A percentile compares a stretch with the other conserved stretches of the same genome.
Evolutionary conservation across 2,888 invertebrate species (phyloP).

Genomic region (Drosophila mimica): DNA sequence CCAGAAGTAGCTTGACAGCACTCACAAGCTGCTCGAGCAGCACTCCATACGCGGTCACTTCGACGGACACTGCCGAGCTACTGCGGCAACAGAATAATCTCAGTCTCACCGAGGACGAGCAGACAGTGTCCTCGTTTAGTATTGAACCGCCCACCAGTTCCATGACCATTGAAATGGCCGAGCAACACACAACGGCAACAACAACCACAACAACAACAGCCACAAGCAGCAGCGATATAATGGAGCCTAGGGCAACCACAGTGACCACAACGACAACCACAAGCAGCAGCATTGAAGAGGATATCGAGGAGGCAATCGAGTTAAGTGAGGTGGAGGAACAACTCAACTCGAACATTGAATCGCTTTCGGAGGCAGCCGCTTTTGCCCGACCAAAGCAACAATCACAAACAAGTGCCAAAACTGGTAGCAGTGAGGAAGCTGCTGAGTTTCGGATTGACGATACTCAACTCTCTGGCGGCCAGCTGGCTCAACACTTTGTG

Average conservation of each 20-base stretch:
- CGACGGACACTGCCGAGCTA: constrained; percentile 69
- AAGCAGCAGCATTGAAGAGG: constrained; percentile 84
- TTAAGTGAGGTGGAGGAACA: constrained; percentile 79
- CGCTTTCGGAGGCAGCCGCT: constrained; percentile 58
- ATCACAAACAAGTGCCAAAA: constrained; percentile 60
- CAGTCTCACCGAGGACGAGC: constrained; percentile 72
- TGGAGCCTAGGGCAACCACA: constrained; percentile 39
- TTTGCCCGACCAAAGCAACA: constrained; percentile 36
- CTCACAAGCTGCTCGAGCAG: constrained; percentile 61
- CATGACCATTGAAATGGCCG: constrained; percentile 82
- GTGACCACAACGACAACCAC: constrained; percentile 62
- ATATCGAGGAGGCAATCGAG: constrained; percentile 84
- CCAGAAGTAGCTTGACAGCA: constrained; percentile 61
- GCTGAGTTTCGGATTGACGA: constrained; percentile 83
- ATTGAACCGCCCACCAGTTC: constrained; percentile 81
- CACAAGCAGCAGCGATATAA: constrained; percentile 58
- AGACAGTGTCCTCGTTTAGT: constrained; percentile 69
- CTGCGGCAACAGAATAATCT: constrained; percentile 71
- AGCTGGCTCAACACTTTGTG: constrained; percentile 84
- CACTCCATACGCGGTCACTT: constrained; percentile 69
- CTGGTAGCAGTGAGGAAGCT: constrained; percentile 52
- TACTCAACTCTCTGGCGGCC: constrained; percentile 82
- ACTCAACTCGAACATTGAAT: constrained; percentile 50
- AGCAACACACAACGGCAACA: constrained; percentile 53
- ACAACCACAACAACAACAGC: constrained; percentile 49